A percentile compares a stretch with the other conserved stretches of the same genome.
Conservation (phyloP, 2,113 vertebrate genomes). For the Cottus gobio region DNA sequence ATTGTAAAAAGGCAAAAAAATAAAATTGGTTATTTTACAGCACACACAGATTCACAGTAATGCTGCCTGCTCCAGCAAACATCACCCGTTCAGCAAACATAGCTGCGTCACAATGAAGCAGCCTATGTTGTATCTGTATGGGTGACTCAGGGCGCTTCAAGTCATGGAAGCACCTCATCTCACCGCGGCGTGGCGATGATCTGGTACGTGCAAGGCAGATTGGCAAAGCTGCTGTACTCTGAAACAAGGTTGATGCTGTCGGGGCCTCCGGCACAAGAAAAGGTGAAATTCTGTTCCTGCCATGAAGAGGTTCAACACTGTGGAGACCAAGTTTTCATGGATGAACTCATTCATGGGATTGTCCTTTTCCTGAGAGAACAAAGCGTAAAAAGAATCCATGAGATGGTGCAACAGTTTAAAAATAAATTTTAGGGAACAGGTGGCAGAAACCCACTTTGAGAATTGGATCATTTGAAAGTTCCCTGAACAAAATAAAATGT, state of each 20-base stretch:
- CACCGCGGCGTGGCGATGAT: conserved; percentile 75
- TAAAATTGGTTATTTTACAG: too few species aligned
- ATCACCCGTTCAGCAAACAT: too few species aligned
- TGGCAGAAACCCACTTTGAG: not conserved
- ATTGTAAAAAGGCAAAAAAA: too few species aligned
- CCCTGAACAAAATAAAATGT: not conserved
- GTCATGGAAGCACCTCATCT: too few species aligned
- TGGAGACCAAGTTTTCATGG: conserved; percentile 78
- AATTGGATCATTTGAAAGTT: not conserved
- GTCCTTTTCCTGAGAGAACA: conserved; percentile 76
- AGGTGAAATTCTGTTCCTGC: conserved; percentile 83
- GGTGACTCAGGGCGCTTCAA: too few species aligned
- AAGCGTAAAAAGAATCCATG: not conserved
- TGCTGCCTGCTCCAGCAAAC: not conserved
- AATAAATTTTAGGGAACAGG: not conserved
- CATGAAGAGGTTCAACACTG: conserved; percentile 80
- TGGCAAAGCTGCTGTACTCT: conserved; percentile 77
- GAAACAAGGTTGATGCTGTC: conserved; percentile 73
- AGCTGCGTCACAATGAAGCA: not conserved
- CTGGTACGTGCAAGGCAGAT: conserved; percentile 58
- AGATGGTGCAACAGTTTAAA: too few species aligned
- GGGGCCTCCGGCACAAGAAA: conserved; percentile 66
- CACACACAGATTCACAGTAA: not conserved
- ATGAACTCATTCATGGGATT: conserved; percentile 78
- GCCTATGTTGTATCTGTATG: not conserved